These are phyloP conservation scores for Merops nubicus DNA, from an alignment of 2,113 vertebrate genomes.

Conservation along the genomic window DNA sequence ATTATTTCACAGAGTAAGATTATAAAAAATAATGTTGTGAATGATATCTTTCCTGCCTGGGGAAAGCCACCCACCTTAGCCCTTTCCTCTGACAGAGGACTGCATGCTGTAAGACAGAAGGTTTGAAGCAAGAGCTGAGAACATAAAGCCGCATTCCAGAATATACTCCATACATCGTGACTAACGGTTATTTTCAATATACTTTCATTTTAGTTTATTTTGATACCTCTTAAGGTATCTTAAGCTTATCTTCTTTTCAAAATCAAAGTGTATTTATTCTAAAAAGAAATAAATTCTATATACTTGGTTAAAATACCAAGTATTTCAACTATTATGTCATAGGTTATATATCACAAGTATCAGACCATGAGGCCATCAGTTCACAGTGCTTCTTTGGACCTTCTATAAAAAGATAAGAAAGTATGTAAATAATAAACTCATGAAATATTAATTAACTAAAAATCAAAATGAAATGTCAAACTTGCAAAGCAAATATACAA, in stretches of 20 bases:
- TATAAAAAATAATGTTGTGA: neutral
- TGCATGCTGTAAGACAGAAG: neutral
- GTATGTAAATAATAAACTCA: neutral
- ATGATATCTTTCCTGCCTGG: neutral
- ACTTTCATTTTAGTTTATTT: neutral
- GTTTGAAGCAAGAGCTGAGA: neutral
- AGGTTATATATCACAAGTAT: neutral
- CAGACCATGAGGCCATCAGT: neutral
- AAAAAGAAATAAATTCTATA: neutral
- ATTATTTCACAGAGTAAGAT: neutral
- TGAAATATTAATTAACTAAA: neutral
- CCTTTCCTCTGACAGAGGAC: neutral
- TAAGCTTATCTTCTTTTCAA: neutral
- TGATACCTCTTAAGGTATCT: neutral
- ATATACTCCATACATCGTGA: neutral
- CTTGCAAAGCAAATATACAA: neutral
- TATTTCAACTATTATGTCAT: neutral
- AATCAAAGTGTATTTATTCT: neutral
- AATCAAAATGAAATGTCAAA: neutral
- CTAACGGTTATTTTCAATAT: neutral
- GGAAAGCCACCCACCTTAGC: neutral
- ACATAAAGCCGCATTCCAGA: neutral
- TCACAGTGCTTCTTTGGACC: neutral
- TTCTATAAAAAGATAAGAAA: neutral
- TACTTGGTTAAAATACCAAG: neutral